Evolutionary conservation across 2,797 vertebrate species (phyloP), one percentile per base, ranked within the genome.

Genomic region (Sylvilagus floridanus): DNA sequence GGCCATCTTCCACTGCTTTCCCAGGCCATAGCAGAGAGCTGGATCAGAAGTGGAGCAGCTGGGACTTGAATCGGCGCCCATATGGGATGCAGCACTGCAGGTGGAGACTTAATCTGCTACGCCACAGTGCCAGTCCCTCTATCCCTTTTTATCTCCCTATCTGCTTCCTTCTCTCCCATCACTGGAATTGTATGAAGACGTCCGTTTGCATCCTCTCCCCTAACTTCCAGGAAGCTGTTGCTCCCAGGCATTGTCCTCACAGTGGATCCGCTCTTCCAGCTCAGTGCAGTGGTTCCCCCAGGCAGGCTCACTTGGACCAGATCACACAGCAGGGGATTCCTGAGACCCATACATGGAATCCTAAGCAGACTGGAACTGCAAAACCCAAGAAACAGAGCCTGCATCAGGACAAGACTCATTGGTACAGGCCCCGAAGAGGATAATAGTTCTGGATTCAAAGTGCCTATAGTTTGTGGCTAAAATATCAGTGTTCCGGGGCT

Each of bases 361-460:
- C 22, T 26, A 11, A 30, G 35, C 19, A 88, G 66, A 52, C 35
- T 3, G 3, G 72, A 17, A 60, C 17, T 47, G 65, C 3, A 0
- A 21, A 16, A 26, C 47, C 71, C 63, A 69, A 62, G 42, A 28
- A 57, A 47, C 14, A 69, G 63, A 79, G 13, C 60, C 66, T 69
- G 1, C 37, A n/a, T 32, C 0, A 6, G n/a, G 17, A 4, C n/a
- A 30, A 63, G 63, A 4, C 22, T 71, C 1, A 0, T 10, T 28
- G 32, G 47, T 26, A 50, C 30, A 63, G 19, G 54, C 11, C 60
- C 35, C 63, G 14, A 28, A 0, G 32, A 37, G 60, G 21, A 17
- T 22, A 11, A 62, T 75, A 68, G 17, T 35, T 19, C 24, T 22
- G 72, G 21, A 30, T 69, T 69, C 12, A 50, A 83, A 26, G 63